These are phyloP conservation scores for Leptopterna dolabrata DNA, from an alignment of 2,888 invertebrate species.

Conservation along the genomic window DNA sequence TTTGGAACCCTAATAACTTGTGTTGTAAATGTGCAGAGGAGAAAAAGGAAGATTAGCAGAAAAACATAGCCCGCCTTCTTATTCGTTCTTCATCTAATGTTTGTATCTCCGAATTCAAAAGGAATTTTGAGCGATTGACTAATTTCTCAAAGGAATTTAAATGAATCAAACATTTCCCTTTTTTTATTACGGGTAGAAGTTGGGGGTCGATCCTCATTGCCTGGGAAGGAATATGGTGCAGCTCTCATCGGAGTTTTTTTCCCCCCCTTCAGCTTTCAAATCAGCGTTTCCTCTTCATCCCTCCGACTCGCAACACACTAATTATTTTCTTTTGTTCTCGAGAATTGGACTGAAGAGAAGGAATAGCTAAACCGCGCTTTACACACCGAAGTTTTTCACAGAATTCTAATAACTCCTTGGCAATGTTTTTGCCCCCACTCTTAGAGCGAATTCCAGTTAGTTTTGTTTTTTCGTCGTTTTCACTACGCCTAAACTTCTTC, in stretches of 20 bases:
- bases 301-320: not conserved
- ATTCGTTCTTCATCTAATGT: not conserved
- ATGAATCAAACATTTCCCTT: not conserved
- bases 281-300: not conserved
- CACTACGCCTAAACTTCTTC: not conserved
- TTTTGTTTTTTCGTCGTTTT: not conserved
- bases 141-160: not conserved
- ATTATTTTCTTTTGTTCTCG: slow-evolving; percentile 12
- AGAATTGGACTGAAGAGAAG: not conserved
- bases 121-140: not conserved
- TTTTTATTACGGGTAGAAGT: not conserved
- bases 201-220: not conserved
- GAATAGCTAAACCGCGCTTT: not conserved
- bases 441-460: not conserved
- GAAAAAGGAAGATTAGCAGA: not conserved
- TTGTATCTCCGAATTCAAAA: not conserved
- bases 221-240: not conserved
- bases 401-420: not conserved
- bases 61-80: not conserved
- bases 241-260: not conserved
- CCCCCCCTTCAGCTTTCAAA: not conserved
- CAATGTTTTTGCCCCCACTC: not conserved
- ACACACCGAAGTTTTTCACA: not conserved
- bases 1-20: not conserved
- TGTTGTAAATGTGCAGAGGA: not conserved